Evolutionary conservation across 2,113 vertebrate species (phyloP).

Genomic region (Lynx canadensis): DNA sequence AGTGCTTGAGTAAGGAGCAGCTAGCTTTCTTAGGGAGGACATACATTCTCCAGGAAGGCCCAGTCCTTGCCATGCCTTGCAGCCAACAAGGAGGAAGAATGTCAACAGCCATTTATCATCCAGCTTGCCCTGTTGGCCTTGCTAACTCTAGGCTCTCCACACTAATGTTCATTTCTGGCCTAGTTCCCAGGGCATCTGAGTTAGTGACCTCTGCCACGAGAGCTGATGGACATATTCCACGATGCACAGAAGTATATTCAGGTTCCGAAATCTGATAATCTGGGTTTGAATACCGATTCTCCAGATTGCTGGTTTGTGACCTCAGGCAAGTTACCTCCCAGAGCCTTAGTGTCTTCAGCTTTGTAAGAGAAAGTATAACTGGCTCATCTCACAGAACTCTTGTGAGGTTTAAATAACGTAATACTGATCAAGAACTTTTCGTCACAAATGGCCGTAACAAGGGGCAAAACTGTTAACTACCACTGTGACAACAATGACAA

Average conservation of each 20-base stretch:
- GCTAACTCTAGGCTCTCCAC: background rate
- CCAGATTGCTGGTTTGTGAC: background rate
- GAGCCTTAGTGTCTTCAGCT: background rate
- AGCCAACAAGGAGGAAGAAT: background rate
- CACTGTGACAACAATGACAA: background rate
- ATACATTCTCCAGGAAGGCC: background rate
- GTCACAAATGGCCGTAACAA: background rate
- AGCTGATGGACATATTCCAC: background rate
- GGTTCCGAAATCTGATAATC: background rate
- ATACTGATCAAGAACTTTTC: background rate
- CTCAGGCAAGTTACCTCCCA: background rate
- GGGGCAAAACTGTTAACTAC: background rate
- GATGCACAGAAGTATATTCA: background rate
- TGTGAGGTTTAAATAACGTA: background rate
- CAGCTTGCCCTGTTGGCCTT: background rate
- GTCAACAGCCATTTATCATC: background rate
- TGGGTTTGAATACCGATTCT: background rate
- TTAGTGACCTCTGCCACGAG: background rate
- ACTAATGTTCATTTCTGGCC: background rate
- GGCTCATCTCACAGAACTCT: background rate
- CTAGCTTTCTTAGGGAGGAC: background rate
- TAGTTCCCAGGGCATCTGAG: background rate
- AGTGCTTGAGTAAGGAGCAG: background rate
- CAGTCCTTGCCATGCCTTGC: background rate
- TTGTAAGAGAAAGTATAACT: background rate